A percentile compares a stretch with the other conserved stretches of the same genome.
These are phyloP conservation scores for Pedicia rivosa DNA, from an alignment of 2,888 invertebrate species.

Conservation along the genomic window DNA sequence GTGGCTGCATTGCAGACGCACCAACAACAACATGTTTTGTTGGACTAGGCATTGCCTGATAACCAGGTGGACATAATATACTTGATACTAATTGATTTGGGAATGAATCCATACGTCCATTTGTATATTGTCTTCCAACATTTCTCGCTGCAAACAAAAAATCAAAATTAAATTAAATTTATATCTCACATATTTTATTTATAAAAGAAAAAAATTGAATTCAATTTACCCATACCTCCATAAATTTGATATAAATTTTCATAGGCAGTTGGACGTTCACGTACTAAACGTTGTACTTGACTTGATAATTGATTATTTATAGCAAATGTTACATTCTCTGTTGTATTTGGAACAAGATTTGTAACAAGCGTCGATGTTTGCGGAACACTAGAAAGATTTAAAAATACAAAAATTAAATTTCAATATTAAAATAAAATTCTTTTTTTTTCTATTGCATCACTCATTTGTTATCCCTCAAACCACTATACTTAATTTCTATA, in stretches of 20 bases:
- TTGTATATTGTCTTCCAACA: conserved; percentile 50
- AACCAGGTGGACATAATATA: conserved; percentile 77
- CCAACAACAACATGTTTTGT: conserved; percentile 38
- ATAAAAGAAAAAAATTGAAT: not conserved
- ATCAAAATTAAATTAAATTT: not conserved
- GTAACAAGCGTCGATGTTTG: conserved; percentile 48
- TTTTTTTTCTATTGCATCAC: too few relatives aligned
- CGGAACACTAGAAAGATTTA: conserved; percentile 23
- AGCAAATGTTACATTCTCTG: conserved; percentile 78
- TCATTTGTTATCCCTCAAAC: too few relatives aligned
- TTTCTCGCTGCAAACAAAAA: conserved; percentile 32
- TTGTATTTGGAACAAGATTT: conserved; percentile 60
- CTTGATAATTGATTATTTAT: conserved; percentile 79
- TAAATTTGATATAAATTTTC: conserved; percentile 51
- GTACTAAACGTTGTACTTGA: conserved; percentile 52
- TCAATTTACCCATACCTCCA: conserved; percentile 24
- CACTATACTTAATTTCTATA: too few relatives aligned
- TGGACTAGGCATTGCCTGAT: conserved; percentile 65
- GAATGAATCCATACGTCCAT: conserved; percentile 63
- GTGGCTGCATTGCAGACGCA: conserved; percentile 33
- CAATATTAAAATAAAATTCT: not conserved
- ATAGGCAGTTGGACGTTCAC: conserved; percentile 59
- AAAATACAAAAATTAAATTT: not conserved
- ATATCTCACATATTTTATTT: not conserved
- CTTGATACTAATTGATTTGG: conserved; percentile 88